Evolutionary conservation across 1,140 invertebrate species (phyloP).

Genomic region (Drosophila tropicalis): DNA sequence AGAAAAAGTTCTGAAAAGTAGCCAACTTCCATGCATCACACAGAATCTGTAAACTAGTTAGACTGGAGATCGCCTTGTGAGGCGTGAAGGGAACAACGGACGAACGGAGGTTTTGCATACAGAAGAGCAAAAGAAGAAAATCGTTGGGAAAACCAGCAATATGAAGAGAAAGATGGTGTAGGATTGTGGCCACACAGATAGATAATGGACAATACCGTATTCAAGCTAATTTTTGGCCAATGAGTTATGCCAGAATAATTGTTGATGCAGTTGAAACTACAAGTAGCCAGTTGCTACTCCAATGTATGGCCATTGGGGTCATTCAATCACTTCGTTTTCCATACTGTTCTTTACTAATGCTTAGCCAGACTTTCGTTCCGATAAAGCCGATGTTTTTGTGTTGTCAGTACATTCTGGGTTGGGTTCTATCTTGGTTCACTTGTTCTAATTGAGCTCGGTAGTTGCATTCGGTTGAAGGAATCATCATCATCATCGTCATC

Average conservation of each 20-base stretch:
- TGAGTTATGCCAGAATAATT: constrained; percentile 14
- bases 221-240: not conserved
- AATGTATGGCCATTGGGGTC: not conserved
- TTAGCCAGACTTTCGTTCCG: not conserved
- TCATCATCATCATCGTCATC: not conserved
- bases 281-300: not conserved
- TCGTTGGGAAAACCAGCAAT: not conserved
- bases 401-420: not conserved
- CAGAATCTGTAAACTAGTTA: not conserved
- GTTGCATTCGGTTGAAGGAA: constrained; percentile 30
- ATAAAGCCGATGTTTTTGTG: not conserved
- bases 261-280: not conserved
- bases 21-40: not conserved
- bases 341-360: not conserved
- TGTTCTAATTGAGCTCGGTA: constrained; percentile 48
- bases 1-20: not conserved
- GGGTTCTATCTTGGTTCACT: constrained; percentile 18
- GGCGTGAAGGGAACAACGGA: not conserved
- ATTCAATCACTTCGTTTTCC: not conserved
- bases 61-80: not conserved
- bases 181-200: no score
- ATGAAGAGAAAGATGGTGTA: not conserved
- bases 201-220: not conserved
- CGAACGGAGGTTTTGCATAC: not conserved
- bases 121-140: not conserved